These are phyloP conservation scores for Polypterus bichir DNA, from an alignment of 2,113 vertebrate species.

Conservation along the genomic window DNA sequence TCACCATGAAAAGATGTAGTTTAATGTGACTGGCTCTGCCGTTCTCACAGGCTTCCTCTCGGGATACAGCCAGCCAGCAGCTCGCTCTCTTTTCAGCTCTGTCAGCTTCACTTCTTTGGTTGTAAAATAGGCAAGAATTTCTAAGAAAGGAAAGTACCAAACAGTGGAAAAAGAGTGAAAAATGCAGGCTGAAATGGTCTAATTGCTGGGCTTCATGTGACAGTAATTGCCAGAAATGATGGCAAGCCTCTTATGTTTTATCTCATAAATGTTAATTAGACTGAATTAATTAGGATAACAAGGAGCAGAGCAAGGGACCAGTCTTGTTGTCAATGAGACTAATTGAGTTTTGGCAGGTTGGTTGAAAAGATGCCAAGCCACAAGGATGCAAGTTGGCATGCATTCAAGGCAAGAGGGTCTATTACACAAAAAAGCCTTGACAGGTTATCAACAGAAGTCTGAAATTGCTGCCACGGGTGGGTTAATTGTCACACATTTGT, in stretches of 20 bases:
- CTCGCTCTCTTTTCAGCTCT: no score
- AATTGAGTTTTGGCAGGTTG: constrained; percentile 15
- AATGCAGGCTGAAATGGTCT: not conserved
- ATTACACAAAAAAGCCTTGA: constrained; percentile 1
- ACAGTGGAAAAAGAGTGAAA: no score
- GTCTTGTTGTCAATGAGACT: constrained; percentile 12
- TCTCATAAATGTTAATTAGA: constrained; percentile 14
- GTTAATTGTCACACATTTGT: not conserved
- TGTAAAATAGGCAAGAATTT: not conserved
- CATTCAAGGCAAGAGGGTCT: not conserved
- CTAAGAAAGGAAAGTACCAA: not conserved
- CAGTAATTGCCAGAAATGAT: constrained; percentile 1
- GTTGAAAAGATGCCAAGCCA: constrained; percentile 10
- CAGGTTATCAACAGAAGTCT: constrained; percentile 8
- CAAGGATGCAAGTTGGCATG: constrained; percentile 2
- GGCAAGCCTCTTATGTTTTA: constrained; percentile 4
- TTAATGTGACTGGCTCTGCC: no score
- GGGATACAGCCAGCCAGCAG: no score
- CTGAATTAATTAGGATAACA: constrained; percentile 15
- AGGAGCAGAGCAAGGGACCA: constrained; percentile 11
- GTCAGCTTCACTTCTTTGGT: no score
- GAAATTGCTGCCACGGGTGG: not conserved
- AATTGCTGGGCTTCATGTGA: not conserved
- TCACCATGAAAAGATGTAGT: no score
- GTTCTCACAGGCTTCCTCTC: no score